Evolutionary conservation across 2,113 vertebrate species (phyloP).

Genomic region (Dasyornis broadbenti): DNA sequence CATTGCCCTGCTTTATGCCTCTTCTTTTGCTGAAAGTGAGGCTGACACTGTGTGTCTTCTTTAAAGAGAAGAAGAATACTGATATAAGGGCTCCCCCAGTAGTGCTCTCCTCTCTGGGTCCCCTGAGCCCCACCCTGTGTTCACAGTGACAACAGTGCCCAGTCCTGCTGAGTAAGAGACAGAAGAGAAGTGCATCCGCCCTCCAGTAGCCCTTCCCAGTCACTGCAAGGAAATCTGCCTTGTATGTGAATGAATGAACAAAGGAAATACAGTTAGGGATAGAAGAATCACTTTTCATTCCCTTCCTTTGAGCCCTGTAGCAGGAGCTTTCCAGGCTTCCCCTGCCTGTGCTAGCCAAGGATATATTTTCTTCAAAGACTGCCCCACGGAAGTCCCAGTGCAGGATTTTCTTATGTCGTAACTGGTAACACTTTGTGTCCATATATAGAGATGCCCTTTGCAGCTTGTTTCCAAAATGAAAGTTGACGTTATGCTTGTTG

Average conservation of each 20-base stretch:
- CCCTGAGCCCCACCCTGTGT: neutral
- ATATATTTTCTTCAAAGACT: neutral
- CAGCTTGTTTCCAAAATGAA: conserved; percentile 24
- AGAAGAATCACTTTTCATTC: neutral
- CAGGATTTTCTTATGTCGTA: neutral
- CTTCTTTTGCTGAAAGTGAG: neutral
- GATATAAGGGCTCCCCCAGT: neutral
- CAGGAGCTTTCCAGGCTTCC: neutral
- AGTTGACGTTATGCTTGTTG: conserved; percentile 5
- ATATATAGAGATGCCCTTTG: neutral
- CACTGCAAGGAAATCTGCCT: neutral
- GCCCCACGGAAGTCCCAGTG: neutral
- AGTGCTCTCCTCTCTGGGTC: neutral
- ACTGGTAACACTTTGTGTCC: neutral
- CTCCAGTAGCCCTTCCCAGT: neutral
- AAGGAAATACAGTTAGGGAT: neutral
- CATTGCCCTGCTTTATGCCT: neutral
- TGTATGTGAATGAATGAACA: neutral
- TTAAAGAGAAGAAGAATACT: neutral
- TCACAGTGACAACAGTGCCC: neutral
- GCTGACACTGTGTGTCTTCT: neutral
- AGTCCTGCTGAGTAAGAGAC: neutral
- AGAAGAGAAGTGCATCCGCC: neutral
- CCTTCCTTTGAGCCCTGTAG: neutral
- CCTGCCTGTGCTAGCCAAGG: neutral